Evolutionary conservation across 2,888 invertebrate species (phyloP), one percentile per base, ranked within the genome.

Genomic region (Keiferia lycopersicella): DNA sequence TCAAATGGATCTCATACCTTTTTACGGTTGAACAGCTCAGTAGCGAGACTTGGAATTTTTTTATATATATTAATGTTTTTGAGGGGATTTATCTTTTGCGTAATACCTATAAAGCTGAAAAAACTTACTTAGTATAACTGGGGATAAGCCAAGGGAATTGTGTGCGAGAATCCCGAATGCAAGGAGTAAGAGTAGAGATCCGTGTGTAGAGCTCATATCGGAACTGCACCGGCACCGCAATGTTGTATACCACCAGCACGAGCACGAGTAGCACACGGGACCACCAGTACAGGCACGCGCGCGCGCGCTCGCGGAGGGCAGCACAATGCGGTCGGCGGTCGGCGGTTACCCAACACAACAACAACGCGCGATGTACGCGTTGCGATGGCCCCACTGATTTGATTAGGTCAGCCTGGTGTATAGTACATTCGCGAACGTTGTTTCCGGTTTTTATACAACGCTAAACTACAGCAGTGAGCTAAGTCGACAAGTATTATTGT

Each of bases 41-140:
- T n/a, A n/a, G n/a, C n/a, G n/a, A n/a, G n/a, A n/a, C n/a, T n/a
- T n/a, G n/a, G n/a, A n/a, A n/a, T n/a, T n/a, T n/a, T n/a, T n/a
- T n/a, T n/a, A n/a, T n/a, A n/a, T n/a, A n/a, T n/a, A n/a, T n/a
- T n/a, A n/a, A n/a, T n/a, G n/a, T n/a, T n/a, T n/a, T n/a, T n/a
- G n/a, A n/a, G n/a, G n/a, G n/a, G n/a, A n/a, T n/a, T n/a, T n/a
- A n/a, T n/a, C n/a, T n/a, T n/a, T n/a, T n/a, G n/a, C n/a, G n/a
- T n/a, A n/a, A n/a, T n/a, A n/a, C n/a, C n/a, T 7, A 0, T 50
- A 20, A 50, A 18, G n/a, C n/a, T n/a, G 7, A 16, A 57, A 18
- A 12, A 78, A 91, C 91, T 89, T 68, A 91, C 91, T 89, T 66
- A 91, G 81, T 69, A 91, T 85, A 69, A 91, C 86, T 56, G 91